These are phyloP conservation scores for Parnassius mnemosyne DNA, from an alignment of 2,888 invertebrate species.

Conservation along the genomic window DNA sequence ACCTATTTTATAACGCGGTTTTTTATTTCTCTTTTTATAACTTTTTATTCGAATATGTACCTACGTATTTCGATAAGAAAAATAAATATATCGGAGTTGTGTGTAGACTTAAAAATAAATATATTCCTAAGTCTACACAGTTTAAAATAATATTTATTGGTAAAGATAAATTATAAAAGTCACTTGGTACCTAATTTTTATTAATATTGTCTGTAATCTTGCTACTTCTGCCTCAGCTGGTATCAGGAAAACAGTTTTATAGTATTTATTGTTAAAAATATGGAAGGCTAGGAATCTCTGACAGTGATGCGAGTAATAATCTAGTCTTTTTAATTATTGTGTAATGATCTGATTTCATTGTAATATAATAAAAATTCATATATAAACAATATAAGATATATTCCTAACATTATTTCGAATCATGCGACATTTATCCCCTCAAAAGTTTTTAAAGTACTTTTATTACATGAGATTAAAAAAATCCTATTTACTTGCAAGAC, in stretches of 20 bases:
- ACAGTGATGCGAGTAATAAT: constrained; percentile 27
- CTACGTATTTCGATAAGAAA: background rate
- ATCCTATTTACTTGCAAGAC: too few relatives aligned
- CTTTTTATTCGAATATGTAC: constrained; percentile 4
- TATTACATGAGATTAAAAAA: too few relatives aligned
- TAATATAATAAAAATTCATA: constrained; percentile 26
- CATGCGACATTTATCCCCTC: too few relatives aligned
- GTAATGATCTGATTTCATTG: constrained; percentile 34
- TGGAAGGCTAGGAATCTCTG: constrained; percentile 37
- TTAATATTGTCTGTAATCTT: constrained; percentile 22
- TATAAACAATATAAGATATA: too few relatives aligned
- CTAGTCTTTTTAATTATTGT: constrained; percentile 36
- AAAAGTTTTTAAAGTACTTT: too few relatives aligned
- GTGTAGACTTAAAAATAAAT: constrained; percentile 6
- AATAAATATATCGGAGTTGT: constrained; percentile 1
- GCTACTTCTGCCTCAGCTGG: constrained; percentile 33
- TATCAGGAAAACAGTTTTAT: constrained; percentile 33
- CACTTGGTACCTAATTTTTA: constrained; percentile 51
- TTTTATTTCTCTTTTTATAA: constrained; percentile 14
- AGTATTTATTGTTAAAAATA: constrained; percentile 34
- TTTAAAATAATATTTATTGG: constrained; percentile 22
- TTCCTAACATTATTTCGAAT: too few relatives aligned
- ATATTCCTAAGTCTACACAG: background rate
- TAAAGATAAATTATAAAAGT: constrained; percentile 39
- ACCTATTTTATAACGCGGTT: constrained; percentile 5